Base-by-base conservation (phyloP, 2,888 invertebrate genomes). In the Apantesis nais region DNA sequence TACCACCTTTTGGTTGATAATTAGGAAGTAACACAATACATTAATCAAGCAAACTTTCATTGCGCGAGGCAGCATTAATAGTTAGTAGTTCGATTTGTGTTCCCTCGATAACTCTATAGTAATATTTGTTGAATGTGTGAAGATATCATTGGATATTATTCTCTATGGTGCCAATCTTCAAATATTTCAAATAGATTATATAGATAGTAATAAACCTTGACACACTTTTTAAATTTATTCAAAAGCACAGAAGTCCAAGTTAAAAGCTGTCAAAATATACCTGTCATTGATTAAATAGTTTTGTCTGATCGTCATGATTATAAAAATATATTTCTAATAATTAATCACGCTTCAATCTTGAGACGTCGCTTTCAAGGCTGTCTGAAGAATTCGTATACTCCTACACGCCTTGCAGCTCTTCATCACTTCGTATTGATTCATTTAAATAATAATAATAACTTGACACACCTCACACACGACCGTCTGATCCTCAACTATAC, bases 301-400 rank as follows among this genome's bases (percentile, higher is more conserved):
- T 31, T 72, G 62, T 68, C 5, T 62, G 68, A 63, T 78, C 77
- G 79, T 79, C 68, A 52, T 58, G 61, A n/a, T 66, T 64, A 68
- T 70, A 79, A 79, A 76, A 71, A 76, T 66, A 71, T 81, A 73
- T 77, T 74, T 68, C 74, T 34, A 72, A 74, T 68, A 72, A 25
- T 65, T 58, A 41, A 66, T 72, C 48, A 63, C 63, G 65, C 34
- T 72, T 62, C 8, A 22, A 61, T 11, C 48, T 66, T n/a, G 31
- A 41, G 66, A 82, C 72, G 77, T 81, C 65, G 25, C 29, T 2
- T 41, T 66, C 70, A 80, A 80, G 82, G 79, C 64, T 68, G 41
- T 62, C 60, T 22, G 66, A 55, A 60, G 69, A 76, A 58, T 66
- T 67, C 39, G 25, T 70, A 58, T 64, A 69, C 66, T 67, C 79